phyloP scores from a whole-genome alignment of 1,140 invertebrate species.

The Wiebesia pumilae region DNA sequence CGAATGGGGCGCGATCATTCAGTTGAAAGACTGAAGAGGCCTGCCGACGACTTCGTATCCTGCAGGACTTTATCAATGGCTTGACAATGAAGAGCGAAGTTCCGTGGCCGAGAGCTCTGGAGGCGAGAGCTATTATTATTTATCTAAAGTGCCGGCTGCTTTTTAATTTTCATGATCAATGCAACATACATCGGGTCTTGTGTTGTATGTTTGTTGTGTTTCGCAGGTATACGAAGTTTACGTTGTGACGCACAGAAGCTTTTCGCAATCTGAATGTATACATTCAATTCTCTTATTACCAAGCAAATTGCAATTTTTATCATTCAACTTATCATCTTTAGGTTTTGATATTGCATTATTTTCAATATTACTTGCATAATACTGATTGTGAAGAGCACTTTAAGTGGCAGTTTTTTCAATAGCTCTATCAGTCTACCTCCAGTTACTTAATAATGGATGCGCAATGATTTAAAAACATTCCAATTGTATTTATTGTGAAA shows the following conservation, averaged over 20 bases:
- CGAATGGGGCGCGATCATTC: constrained; percentile 57
- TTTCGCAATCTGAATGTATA: background rate
- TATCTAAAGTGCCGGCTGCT: background rate
- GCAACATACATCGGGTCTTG: background rate
- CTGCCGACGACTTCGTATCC: constrained; percentile 45
- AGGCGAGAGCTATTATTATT: background rate
- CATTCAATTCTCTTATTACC: background rate
- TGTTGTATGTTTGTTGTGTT: background rate
- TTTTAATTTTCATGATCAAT: constrained; percentile 12
- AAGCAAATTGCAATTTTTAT: background rate
- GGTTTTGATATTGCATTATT: background rate
- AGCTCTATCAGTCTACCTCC: too few species aligned
- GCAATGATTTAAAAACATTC: background rate
- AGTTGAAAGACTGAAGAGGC: constrained; percentile 61
- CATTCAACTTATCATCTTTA: background rate
- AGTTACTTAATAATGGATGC: constrained; percentile 2
- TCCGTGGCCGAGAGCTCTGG: too few species aligned
- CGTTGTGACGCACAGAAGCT: background rate
- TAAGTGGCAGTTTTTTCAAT: background rate
- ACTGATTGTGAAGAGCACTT: background rate
- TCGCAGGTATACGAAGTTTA: background rate
- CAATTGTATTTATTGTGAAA: background rate
- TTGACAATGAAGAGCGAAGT: background rate
- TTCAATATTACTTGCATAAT: background rate
- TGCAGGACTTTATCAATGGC: background rate